A percentile compares a stretch with the other conserved stretches of the same genome.
Conservation (phyloP, 2,888 invertebrate genomes). For the Glomeris marginata region DNA sequence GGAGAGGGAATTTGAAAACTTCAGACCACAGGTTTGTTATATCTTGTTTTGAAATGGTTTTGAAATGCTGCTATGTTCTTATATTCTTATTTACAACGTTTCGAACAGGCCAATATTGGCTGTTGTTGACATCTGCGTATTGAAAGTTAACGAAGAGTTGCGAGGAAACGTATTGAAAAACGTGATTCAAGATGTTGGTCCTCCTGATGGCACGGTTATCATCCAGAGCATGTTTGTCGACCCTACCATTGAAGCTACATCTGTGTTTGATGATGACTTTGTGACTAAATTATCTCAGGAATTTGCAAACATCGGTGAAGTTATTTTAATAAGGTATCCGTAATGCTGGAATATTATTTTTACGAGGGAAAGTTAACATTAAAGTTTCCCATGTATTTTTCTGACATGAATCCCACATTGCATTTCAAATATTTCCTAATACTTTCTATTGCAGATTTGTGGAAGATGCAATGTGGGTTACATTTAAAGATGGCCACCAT, state of each 20-base stretch:
- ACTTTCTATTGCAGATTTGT: constrained; percentile 43
- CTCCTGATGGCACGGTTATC: constrained; percentile 80
- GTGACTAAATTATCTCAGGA: constrained; percentile 65
- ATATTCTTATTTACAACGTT: constrained; percentile 9
- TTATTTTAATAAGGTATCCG: constrained; percentile 62
- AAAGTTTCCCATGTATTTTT: not conserved
- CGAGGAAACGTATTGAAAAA: constrained; percentile 67
- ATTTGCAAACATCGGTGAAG: constrained; percentile 70
- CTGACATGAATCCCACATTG: constrained; percentile 2
- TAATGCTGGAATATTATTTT: not conserved
- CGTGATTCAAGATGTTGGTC: constrained; percentile 74
- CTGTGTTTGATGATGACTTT: constrained; percentile 62
- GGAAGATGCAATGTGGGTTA: constrained; percentile 76
- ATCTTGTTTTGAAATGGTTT: not conserved
- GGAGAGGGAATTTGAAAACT: constrained; percentile 86
- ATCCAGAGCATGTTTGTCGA: constrained; percentile 26
- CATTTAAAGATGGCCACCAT: constrained; percentile 76
- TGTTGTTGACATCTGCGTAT: constrained; percentile 72
- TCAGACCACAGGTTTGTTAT: constrained; percentile 60
- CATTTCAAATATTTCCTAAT: not conserved
- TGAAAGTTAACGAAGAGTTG: constrained; percentile 58
- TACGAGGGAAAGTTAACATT: not conserved
- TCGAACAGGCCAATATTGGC: constrained; percentile 78
- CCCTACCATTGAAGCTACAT: constrained; percentile 30
- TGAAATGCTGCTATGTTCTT: not conserved